Percentiles rank a stretch among this genome's conserved stretches.
These are phyloP conservation scores for Chalcis sispes DNA, from an alignment of 2,888 invertebrate species.

Conservation along the genomic window DNA sequence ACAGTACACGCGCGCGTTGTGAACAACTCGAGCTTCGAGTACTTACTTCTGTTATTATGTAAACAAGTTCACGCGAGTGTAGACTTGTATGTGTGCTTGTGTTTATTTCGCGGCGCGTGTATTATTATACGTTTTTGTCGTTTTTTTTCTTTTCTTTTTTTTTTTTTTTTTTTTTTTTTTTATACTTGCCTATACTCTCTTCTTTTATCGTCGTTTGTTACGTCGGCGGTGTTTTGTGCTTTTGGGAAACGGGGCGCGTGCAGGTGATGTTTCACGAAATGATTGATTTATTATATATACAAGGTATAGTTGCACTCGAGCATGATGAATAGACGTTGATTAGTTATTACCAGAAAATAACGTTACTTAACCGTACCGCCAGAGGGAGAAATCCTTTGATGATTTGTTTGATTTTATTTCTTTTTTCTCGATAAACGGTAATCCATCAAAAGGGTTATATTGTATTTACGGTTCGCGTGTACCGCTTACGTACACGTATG, in stretches of 20 bases:
- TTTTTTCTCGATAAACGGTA: not conserved
- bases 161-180: too few relatives aligned
- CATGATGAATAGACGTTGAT: constrained; percentile 35
- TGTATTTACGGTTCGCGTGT: not conserved
- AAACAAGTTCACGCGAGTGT: too few relatives aligned
- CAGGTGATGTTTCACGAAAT: constrained; percentile 30
- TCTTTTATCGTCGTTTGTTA: too few relatives aligned
- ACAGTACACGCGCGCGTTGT: not conserved
- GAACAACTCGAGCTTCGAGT: not conserved
- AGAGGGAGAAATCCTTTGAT: not conserved
- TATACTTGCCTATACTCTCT: too few relatives aligned
- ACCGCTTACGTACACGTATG: too few relatives aligned
- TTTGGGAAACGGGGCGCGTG: not conserved
- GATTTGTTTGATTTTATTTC: not conserved
- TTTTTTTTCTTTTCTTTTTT: constrained; percentile 21
- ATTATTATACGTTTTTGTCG: not conserved
- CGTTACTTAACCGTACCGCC: constrained; percentile 3
- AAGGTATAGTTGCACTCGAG: constrained; percentile 3
- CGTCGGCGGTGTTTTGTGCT: not conserved
- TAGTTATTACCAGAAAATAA: constrained; percentile 16
- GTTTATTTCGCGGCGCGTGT: too few relatives aligned
- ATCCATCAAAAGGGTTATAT: not conserved
- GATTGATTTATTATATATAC: constrained; percentile 55
- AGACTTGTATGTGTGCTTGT: too few relatives aligned
- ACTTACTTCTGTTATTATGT: too few relatives aligned